Percentiles rank a stretch among this genome's conserved stretches.
These are phyloP conservation scores for Littorina saxatilis DNA, from an alignment of 1,140 invertebrate species.

Conservation along the genomic window DNA sequence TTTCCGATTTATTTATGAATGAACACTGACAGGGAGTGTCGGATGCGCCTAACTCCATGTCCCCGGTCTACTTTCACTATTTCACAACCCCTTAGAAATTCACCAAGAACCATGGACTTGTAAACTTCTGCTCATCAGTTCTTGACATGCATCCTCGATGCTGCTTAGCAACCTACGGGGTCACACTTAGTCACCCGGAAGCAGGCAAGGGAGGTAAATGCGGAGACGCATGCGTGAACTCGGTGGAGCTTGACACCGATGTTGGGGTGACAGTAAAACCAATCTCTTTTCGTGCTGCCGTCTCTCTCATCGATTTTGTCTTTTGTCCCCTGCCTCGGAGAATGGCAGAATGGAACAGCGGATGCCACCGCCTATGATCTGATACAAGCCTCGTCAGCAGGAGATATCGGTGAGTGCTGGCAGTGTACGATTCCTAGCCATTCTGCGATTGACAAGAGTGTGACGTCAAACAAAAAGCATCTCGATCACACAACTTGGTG, in stretches of 20 bases:
- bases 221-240: constrained; percentile 27
- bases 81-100: too few species aligned
- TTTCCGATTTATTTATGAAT: too few species aligned
- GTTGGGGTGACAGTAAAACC: constrained; percentile 2
- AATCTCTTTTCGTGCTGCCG: constrained; percentile 21
- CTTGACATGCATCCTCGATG: neutral
- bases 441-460: neutral
- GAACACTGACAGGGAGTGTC: too few species aligned
- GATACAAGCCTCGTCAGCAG: neutral
- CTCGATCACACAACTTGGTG: neutral
- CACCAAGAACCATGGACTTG: too few species aligned
- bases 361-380: constrained; percentile 3
- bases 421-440: neutral
- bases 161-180: constrained; percentile 30
- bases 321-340: neutral
- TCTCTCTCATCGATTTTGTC: constrained; percentile 12
- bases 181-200: constrained; percentile 15
- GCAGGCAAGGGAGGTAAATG: neutral
- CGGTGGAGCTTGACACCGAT: constrained; percentile 23
- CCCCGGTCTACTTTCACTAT: too few species aligned
- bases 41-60: too few species aligned
- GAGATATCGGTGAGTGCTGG: neutral
- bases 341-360: constrained; percentile 1
- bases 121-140: too few species aligned
- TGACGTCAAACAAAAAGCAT: constrained; percentile 31